Evolutionary conservation across 2,113 vertebrate species (phyloP).

Genomic region (Thamnaconus septentrionalis): DNA sequence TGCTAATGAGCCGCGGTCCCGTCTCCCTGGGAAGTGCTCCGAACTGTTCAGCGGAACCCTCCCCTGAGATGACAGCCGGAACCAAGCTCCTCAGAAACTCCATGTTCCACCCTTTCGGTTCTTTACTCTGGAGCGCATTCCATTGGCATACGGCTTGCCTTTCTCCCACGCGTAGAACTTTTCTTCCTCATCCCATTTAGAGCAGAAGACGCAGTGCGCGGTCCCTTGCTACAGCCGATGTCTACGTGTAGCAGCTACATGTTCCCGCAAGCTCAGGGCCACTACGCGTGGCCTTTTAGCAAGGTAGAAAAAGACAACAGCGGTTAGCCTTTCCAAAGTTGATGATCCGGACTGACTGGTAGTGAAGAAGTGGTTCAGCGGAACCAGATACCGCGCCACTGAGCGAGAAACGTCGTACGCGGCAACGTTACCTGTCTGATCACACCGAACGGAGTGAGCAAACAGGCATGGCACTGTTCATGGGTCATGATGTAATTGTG

Average conservation of each 20-base stretch:
- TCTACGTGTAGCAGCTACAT: slow-evolving; percentile 11
- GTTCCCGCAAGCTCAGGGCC: slow-evolving; percentile 5
- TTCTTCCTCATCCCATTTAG: slow-evolving; percentile 25
- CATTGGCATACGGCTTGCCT: slow-evolving; percentile 20
- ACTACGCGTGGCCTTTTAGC: slow-evolving; percentile 5
- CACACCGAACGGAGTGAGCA: slow-evolving; percentile 47
- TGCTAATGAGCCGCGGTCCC: slow-evolving; percentile 84
- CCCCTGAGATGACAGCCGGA: slow-evolving; percentile 79
- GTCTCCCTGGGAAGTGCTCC: slow-evolving; percentile 64
- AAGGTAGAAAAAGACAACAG: slow-evolving; percentile 24
- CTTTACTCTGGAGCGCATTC: slow-evolving; percentile 38
- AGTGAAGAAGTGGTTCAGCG: slow-evolving; percentile 13
- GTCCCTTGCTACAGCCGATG: slow-evolving; percentile 1
- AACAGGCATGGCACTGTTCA: slow-evolving; percentile 63
- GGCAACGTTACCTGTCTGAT: slow-evolving; percentile 61
- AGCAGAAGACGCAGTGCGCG: slow-evolving; percentile 1
- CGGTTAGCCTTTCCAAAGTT: slow-evolving; percentile 29
- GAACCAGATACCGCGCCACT: not conserved
- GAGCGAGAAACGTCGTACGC: slow-evolving; percentile 25
- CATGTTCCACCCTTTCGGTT: slow-evolving; percentile 70
- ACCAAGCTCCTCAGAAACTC: slow-evolving; percentile 92
- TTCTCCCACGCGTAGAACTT: slow-evolving; percentile 14
- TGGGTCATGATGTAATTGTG: slow-evolving; percentile 74
- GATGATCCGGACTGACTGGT: slow-evolving; percentile 22
- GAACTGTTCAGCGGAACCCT: slow-evolving; percentile 69